phyloP scores from a whole-genome alignment of 2,113 vertebrate genomes.

The Mustela lutreola region DNA sequence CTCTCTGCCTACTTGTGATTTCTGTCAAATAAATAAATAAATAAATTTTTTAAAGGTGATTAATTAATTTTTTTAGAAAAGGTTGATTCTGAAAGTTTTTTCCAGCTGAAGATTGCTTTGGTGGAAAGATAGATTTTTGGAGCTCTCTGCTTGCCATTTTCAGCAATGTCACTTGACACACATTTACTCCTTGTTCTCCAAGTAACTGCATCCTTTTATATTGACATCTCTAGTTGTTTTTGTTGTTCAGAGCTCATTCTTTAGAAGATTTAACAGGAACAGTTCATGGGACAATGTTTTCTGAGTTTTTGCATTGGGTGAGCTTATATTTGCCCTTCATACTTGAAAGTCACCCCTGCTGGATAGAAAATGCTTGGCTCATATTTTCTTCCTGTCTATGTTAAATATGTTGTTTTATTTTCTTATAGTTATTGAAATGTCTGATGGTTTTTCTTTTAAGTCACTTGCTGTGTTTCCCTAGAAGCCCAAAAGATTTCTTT shows the following conservation, averaged over 20 bases:
- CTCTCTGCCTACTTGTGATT: too few relatives aligned
- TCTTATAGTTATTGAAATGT: background rate
- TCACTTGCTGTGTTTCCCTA: background rate
- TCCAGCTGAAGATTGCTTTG: background rate
- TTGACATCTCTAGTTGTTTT: background rate
- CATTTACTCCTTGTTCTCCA: background rate
- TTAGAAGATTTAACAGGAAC: background rate
- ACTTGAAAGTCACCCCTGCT: background rate
- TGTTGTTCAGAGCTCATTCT: background rate
- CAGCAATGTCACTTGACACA: background rate
- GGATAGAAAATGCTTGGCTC: background rate
- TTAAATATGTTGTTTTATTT: background rate
- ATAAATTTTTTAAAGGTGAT: too few relatives aligned
- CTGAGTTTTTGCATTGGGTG: background rate
- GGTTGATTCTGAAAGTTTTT: background rate
- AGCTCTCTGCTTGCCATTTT: background rate
- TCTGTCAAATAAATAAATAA: too few relatives aligned
- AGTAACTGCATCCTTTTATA: background rate
- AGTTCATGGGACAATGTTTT: background rate
- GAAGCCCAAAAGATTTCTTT: background rate
- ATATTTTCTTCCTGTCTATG: background rate
- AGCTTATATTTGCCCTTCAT: background rate
- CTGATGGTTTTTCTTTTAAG: background rate
- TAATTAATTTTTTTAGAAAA: background rate
- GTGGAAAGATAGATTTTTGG: background rate